Evolutionary conservation across 2,888 invertebrate genomes (phyloP).

Genomic region (Cerastis leucographa): DNA sequence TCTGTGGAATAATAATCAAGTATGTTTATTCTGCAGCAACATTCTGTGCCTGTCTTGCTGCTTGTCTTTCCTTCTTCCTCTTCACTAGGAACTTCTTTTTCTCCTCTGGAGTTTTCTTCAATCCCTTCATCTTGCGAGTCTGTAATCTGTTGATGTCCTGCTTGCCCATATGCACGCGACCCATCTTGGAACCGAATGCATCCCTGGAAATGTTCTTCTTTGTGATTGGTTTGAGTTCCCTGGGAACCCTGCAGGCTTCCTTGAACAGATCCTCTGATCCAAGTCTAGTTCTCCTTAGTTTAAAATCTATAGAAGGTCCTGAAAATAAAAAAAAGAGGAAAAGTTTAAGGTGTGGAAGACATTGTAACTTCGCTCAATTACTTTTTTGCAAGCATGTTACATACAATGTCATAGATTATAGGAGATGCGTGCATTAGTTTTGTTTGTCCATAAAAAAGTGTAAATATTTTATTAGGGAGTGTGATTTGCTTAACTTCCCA

Average conservation of each 20-base stretch:
- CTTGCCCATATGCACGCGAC: constrained; percentile 97
- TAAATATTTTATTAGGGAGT: no score
- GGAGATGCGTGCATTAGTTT: neutral
- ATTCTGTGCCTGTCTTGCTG: constrained; percentile 71
- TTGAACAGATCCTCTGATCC: constrained; percentile 97
- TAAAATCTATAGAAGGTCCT: constrained; percentile 97
- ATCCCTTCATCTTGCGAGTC: constrained; percentile 97
- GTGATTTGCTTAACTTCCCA: no score
- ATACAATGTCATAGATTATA: no score
- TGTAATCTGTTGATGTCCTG: constrained; percentile 96
- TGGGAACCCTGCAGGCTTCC: constrained; percentile 95
- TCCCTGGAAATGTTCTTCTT: constrained; percentile 98
- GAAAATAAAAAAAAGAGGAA: constrained; percentile 68
- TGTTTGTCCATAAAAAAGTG: neutral
- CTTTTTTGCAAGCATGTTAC: no score
- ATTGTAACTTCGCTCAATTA: no score
- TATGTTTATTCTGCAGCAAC: constrained; percentile 73
- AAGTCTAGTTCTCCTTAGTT: constrained; percentile 95
- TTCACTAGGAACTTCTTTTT: constrained; percentile 91
- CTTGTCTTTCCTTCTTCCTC: constrained; percentile 85
- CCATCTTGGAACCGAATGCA: constrained; percentile 96
- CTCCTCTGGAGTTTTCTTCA: constrained; percentile 94
- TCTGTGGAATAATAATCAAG: constrained; percentile 67
- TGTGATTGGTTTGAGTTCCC: constrained; percentile 94
- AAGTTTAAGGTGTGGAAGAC: neutral